These are phyloP conservation scores for Aplysina aerophoba DNA, from an alignment of 37 sponge, comb jelly and placozoan species.

Conservation along the genomic window DNA sequence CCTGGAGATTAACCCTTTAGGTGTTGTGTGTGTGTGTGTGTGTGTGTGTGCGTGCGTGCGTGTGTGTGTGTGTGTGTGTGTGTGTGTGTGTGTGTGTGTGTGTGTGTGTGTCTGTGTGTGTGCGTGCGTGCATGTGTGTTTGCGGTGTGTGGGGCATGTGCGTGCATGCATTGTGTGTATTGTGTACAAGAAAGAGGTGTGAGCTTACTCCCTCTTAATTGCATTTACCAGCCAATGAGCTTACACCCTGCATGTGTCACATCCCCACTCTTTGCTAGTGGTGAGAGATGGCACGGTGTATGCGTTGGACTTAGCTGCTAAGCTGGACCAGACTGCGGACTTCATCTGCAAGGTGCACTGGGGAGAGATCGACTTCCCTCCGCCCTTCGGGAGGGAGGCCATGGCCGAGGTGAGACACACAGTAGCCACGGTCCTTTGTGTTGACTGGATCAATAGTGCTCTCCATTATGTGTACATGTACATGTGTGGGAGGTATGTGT, in stretches of 20 bases:
- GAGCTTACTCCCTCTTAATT: not conserved
- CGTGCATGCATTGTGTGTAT: no score
- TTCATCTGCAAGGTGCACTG: slow-evolving; percentile 88
- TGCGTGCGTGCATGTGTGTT: not conserved
- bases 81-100: slow-evolving; percentile 24
- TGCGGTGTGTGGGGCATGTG: no score
- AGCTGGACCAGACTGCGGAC: slow-evolving; percentile 94
- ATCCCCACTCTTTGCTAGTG: slow-evolving; percentile 58
- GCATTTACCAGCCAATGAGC: not conserved
- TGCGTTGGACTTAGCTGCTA: slow-evolving; percentile 93
- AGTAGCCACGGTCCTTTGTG: no score
- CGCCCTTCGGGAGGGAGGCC: slow-evolving; percentile 97
- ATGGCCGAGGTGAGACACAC: slow-evolving; percentile 73
- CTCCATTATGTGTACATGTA: no score
- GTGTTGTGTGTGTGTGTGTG: slow-evolving; percentile 63
- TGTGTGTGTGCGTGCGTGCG: not conserved
- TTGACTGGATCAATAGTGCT: no score
- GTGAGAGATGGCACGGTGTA: slow-evolving; percentile 56
- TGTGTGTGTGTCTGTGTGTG: slow-evolving; percentile 34
- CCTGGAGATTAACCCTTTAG: slow-evolving; percentile 96
- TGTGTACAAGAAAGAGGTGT: no score
- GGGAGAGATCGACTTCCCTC: slow-evolving; percentile 87
- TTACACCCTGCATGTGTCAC: no score
- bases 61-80: slow-evolving; percentile 32
- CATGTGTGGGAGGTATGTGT: no score